Evolutionary conservation across 2,113 vertebrate genomes (phyloP).

Genomic region (Pedionomus torquatus): DNA sequence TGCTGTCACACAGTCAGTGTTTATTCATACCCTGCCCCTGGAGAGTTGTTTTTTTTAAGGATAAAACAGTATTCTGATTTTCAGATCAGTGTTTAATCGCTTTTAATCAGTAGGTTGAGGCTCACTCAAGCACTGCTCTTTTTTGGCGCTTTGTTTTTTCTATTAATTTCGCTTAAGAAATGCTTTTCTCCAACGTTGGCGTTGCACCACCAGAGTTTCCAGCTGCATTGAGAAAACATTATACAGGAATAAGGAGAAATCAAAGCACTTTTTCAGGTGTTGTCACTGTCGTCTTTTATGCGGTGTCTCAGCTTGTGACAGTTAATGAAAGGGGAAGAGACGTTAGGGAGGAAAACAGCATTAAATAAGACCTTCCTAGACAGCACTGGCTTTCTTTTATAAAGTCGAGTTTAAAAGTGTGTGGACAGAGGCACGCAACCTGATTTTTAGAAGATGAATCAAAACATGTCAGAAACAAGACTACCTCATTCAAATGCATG

Average conservation of each 20-base stretch:
- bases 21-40: fast-evolving
- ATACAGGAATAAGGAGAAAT: background rate
- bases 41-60: background rate
- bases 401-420: background rate
- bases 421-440: background rate
- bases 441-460: background rate
- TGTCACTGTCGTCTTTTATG: background rate
- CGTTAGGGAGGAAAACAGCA: background rate
- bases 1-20: too few species aligned
- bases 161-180: background rate
- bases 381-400: background rate
- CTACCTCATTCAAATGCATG: background rate
- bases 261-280: background rate
- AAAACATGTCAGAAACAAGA: fast-evolving
- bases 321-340: background rate
- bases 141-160: background rate
- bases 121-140: background rate
- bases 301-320: background rate
- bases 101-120: background rate
- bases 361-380: background rate
- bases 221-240: background rate
- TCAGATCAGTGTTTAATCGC: background rate
- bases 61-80: background rate
- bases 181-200: background rate
- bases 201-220: background rate